phyloP scores from a whole-genome alignment of 2,888 invertebrate genomes.

The Drosophila nr. fundita region DNA sequence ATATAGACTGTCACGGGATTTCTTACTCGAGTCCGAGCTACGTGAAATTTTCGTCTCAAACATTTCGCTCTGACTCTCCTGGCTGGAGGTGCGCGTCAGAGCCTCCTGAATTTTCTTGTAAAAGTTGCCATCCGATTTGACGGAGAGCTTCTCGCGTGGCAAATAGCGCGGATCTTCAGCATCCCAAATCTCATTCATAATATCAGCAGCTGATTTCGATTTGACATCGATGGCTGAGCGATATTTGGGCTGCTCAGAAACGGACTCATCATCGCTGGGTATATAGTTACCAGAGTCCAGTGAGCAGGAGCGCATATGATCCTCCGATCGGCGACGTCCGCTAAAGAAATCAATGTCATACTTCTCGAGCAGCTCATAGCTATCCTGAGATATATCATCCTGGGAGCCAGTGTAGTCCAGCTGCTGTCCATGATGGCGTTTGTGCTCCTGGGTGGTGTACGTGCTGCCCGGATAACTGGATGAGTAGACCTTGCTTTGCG shows the following conservation, averaged over 20 bases:
- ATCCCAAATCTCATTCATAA: conserved; percentile 91
- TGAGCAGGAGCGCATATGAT: conserved; percentile 89
- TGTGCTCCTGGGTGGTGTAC: conserved; percentile 86
- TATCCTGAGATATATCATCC: conserved; percentile 94
- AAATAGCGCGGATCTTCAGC: conserved; percentile 91
- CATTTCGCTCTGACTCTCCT: conserved; percentile 89
- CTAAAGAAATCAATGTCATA: conserved; percentile 86
- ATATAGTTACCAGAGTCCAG: conserved; percentile 91
- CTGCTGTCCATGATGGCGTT: conserved; percentile 86
- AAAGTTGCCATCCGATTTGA: conserved; percentile 90
- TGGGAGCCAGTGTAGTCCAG: conserved; percentile 88
- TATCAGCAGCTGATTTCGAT: conserved; percentile 89
- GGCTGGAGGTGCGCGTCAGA: conserved; percentile 89
- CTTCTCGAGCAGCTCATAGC: conserved; percentile 93
- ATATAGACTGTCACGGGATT: conserved; percentile 88
- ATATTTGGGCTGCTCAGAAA: conserved; percentile 87
- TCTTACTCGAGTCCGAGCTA: conserved; percentile 89
- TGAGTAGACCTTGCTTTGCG: conserved; percentile 91
- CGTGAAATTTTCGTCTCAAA: conserved; percentile 89
- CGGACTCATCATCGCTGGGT: conserved; percentile 90
- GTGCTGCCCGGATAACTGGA: conserved; percentile 94
- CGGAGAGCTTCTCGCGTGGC: conserved; percentile 89
- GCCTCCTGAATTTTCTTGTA: conserved; percentile 89
- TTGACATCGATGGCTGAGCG: conserved; percentile 87
- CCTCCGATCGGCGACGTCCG: conserved; percentile 84